A percentile compares a stretch with the other conserved stretches of the same genome.
These are phyloP conservation scores for Venturia canescens DNA, from an alignment of 1,140 invertebrate genomes.

Conservation along the genomic window DNA sequence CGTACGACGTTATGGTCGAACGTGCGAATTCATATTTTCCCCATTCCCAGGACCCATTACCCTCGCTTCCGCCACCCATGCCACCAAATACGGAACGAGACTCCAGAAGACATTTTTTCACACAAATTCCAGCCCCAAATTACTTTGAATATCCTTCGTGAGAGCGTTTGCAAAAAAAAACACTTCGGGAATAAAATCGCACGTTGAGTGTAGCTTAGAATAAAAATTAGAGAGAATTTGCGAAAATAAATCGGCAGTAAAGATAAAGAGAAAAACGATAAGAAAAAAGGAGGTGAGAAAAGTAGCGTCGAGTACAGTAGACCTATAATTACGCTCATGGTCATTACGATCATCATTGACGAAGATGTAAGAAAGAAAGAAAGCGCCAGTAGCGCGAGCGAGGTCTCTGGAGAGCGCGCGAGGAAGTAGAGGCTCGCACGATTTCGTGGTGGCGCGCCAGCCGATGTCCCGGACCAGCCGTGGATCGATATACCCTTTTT, in stretches of 20 bases:
- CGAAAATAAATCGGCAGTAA: too few species aligned
- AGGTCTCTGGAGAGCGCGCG: conserved; percentile 45
- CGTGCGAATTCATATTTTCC: too few species aligned
- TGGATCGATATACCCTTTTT: conserved; percentile 72
- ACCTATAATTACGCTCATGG: neutral
- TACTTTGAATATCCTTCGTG: too few species aligned
- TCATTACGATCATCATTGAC: neutral
- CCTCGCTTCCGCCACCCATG: too few species aligned
- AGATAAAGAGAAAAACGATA: neutral
- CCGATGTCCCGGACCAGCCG: conserved; percentile 70
- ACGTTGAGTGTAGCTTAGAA: neutral
- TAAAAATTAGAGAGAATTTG: conserved; percentile 30
- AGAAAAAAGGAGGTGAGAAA: conserved; percentile 23
- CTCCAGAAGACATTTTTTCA: too few species aligned
- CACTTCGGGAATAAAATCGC: neutral
- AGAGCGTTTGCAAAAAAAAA: too few species aligned
- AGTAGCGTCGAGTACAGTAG: neutral
- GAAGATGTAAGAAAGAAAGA: conserved; percentile 43
- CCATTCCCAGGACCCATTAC: too few species aligned
- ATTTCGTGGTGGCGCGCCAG: conserved; percentile 69
- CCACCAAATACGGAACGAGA: too few species aligned
- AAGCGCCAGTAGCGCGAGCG: conserved; percentile 46
- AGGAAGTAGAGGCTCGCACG: conserved; percentile 53
- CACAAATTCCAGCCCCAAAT: too few species aligned
- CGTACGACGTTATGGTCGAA: too few species aligned